Conservation (phyloP, 2,888 invertebrate species). For the Dryococelus australis region DNA sequence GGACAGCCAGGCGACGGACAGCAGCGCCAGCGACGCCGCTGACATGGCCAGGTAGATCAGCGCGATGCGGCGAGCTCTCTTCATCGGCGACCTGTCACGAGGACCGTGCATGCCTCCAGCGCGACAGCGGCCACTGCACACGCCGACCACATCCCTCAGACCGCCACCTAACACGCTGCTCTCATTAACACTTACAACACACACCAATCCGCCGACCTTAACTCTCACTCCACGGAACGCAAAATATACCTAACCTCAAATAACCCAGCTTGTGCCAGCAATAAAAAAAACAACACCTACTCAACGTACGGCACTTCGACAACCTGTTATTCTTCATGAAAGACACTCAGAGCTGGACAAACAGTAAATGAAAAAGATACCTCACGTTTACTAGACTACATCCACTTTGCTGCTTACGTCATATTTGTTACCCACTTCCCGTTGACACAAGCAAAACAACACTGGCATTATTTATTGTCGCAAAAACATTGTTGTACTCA, state of each 20-base stretch:
- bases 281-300: not conserved
- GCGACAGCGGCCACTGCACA: not conserved
- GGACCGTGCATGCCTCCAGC: not conserved
- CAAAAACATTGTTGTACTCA: no score
- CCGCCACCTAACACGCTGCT: not conserved
- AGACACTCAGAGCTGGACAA: no score
- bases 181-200: not conserved
- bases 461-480: no score
- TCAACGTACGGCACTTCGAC: no score
- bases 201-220: not conserved
- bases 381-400: no score
- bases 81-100: not conserved
- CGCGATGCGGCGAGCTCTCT: not conserved
- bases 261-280: no score
- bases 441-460: no score
- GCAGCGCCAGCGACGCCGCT: not conserved
- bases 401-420: no score
- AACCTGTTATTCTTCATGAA: no score
- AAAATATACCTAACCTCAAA: no score
- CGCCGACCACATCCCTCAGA: conserved; percentile 5
- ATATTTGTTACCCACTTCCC: no score
- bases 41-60: not conserved
- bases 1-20: conserved; percentile 33
- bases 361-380: no score
- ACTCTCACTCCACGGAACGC: not conserved